Conservation (phyloP, 92 coral and sea anemone species). For the Pocillopora grandis region DNA sequence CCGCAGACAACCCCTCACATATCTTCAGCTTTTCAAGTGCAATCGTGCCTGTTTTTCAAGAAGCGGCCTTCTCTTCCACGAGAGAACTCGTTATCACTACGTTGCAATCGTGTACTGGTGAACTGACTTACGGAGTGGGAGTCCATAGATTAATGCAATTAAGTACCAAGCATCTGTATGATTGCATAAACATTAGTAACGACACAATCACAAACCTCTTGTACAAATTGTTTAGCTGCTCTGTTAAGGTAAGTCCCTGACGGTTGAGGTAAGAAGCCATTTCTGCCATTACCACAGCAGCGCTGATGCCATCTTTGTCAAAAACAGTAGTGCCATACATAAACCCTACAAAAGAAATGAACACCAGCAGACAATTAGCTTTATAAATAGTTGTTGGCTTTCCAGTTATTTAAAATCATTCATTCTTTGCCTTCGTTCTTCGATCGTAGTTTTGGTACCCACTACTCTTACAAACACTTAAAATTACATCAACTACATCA, state of each 20-base stretch:
- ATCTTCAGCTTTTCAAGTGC: no score
- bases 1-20: no score
- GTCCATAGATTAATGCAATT: no score
- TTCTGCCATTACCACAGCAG: conserved; percentile 96
- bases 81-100: no score
- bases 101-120: no score
- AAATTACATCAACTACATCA: no score
- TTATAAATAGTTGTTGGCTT: not conserved
- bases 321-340: conserved; percentile 97
- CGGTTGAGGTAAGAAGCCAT: conserved; percentile 88
- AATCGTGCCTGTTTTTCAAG: no score
- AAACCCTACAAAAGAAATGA: conserved; percentile 58
- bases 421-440: no score
- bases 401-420: not conserved
- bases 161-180: not conserved
- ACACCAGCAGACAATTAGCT: not conserved
- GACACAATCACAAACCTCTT: conserved; percentile 58
- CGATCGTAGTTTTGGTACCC: no score
- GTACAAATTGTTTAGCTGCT: conserved; percentile 80
- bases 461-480: no score
- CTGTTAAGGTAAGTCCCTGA: conserved; percentile 77
- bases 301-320: conserved; percentile 98
- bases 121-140: no score
- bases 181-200: not conserved
- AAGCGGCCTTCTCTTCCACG: no score